Percentiles rank a stretch among this genome's conserved stretches.
Evolutionary conservation across 2,888 invertebrate genomes (phyloP).

Genomic region (Athalia circularis): DNA sequence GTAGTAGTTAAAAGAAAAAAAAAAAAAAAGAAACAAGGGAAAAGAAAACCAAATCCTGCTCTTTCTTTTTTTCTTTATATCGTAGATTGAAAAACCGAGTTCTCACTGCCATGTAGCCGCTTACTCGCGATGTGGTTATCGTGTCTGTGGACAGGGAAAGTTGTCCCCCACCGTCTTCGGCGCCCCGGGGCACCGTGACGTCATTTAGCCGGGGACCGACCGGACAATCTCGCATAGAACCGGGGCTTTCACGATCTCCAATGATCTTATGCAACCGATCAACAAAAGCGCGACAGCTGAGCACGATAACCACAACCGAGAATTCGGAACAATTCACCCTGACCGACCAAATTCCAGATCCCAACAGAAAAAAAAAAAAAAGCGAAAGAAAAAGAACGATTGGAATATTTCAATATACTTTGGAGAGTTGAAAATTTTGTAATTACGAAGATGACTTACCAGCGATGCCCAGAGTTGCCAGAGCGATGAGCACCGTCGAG

Average conservation of each 20-base stretch:
- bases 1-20: not conserved
- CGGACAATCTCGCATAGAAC: slow-evolving; percentile 45
- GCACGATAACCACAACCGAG: slow-evolving; percentile 35
- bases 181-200: slow-evolving; percentile 66
- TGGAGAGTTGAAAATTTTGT: not conserved
- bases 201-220: slow-evolving; percentile 68
- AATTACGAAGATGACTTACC: slow-evolving; percentile 64
- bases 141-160: slow-evolving; percentile 65
- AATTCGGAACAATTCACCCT: not conserved
- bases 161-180: slow-evolving; percentile 61
- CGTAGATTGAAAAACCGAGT: slow-evolving; percentile 23
- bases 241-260: slow-evolving; percentile 72
- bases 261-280: slow-evolving; percentile 70
- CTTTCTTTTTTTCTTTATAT: not conserved
- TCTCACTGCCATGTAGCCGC: slow-evolving; percentile 19
- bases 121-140: not conserved
- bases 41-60: not conserved
- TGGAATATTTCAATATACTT: not conserved
- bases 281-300: slow-evolving; percentile 53
- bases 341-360: not conserved
- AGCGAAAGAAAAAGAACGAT: not conserved
- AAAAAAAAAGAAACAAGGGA: not conserved
- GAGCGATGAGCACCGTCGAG: slow-evolving; percentile 67
- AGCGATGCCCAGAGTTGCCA: slow-evolving; percentile 63
- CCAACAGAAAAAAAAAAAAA: not conserved